Percentiles rank a stretch among this genome's conserved stretches.
Evolutionary conservation across 2,888 invertebrate genomes (phyloP).

Genomic region (Agonum fuliginosum): DNA sequence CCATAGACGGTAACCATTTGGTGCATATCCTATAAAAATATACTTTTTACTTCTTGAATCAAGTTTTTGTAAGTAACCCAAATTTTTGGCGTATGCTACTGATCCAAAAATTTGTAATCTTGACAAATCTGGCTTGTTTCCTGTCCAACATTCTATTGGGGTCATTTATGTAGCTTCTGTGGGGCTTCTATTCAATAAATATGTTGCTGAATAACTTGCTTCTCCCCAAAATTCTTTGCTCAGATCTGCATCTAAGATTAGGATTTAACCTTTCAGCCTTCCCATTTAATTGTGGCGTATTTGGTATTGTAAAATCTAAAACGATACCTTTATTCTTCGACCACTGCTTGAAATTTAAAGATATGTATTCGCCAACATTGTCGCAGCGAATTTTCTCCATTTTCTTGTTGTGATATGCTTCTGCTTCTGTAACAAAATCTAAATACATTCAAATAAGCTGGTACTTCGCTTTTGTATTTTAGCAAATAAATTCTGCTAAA

Average conservation of each 20-base stretch:
- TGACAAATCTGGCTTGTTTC: slow-evolving; percentile 65
- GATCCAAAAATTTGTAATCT: slow-evolving; percentile 66
- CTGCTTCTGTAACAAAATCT: slow-evolving; percentile 43
- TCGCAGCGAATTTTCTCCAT: slow-evolving; percentile 36
- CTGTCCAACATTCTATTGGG: slow-evolving; percentile 66
- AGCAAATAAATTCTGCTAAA: slow-evolving; percentile 66
- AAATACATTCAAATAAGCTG: slow-evolving; percentile 13
- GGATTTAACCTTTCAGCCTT: slow-evolving; percentile 61
- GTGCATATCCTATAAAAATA: slow-evolving; percentile 63
- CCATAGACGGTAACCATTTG: slow-evolving; percentile 63
- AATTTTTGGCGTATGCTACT: slow-evolving; percentile 64
- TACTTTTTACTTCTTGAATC: slow-evolving; percentile 64
- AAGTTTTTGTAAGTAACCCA: slow-evolving; percentile 64
- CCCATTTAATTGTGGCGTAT: slow-evolving; percentile 61
- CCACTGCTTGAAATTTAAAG: background rate
- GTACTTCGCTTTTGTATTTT: slow-evolving; percentile 17
- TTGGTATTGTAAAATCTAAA: slow-evolving; percentile 58
- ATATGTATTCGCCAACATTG: slow-evolving; percentile 41
- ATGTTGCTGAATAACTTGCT: slow-evolving; percentile 63
- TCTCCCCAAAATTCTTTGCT: slow-evolving; percentile 66
- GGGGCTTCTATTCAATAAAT: slow-evolving; percentile 66
- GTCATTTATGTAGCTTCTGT: slow-evolving; percentile 62
- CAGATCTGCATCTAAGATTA: slow-evolving; percentile 63
- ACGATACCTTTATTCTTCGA: slow-evolving; percentile 1
- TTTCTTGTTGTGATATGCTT: slow-evolving; percentile 37